Conservation (phyloP, 2,888 invertebrate genomes). For the Catocala fraxini region DNA sequence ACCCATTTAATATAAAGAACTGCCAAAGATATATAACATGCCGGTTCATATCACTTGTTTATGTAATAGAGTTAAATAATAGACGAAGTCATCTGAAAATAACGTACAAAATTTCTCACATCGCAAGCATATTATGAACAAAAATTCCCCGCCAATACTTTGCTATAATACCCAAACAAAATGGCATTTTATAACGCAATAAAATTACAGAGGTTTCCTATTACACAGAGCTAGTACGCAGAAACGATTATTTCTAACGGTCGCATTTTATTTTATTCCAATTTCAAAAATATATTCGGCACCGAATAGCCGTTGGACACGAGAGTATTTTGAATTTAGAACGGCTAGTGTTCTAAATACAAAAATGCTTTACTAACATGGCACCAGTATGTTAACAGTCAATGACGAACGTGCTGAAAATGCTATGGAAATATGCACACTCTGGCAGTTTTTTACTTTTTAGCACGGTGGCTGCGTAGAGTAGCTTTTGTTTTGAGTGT, state of each 20-base stretch:
- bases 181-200: slow-evolving; percentile 38
- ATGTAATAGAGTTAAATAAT: not conserved
- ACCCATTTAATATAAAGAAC: too few relatives aligned
- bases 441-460: slow-evolving; percentile 27
- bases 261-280: slow-evolving; percentile 25
- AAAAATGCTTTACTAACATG: slow-evolving; percentile 37
- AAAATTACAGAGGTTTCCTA: slow-evolving; percentile 42
- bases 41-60: slow-evolving; percentile 3
- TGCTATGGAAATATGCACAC: slow-evolving; percentile 31
- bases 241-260: slow-evolving; percentile 44
- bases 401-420: slow-evolving; percentile 35
- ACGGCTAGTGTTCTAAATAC: slow-evolving; percentile 35
- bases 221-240: slow-evolving; percentile 30
- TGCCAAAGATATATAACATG: not conserved
- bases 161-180: slow-evolving; percentile 33
- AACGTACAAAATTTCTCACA: slow-evolving; percentile 2
- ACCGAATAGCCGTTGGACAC: slow-evolving; percentile 42
- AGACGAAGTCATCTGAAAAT: slow-evolving; percentile 7
- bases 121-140: slow-evolving; percentile 8
- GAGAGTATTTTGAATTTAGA: slow-evolving; percentile 28
- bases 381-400: slow-evolving; percentile 34
- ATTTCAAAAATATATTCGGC: slow-evolving; percentile 35
- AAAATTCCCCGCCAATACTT: slow-evolving; percentile 25
- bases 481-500: slow-evolving; percentile 41
- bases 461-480: slow-evolving; percentile 21